Base-by-base conservation (phyloP, 2,888 invertebrate genomes). In the Ethmia dodecea region DNA sequence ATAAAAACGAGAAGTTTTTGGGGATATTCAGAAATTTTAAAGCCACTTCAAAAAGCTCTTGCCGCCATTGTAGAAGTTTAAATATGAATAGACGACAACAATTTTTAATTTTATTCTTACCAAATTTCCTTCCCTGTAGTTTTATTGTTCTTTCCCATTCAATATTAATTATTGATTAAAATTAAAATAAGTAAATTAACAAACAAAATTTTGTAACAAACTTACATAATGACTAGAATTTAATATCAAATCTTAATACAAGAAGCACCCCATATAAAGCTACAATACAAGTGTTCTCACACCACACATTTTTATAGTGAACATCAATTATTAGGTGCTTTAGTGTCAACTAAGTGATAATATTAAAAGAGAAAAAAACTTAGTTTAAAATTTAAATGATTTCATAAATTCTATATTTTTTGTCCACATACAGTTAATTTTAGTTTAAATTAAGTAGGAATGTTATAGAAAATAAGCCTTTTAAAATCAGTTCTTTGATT, bases 41-140 rank as follows among this genome's bases (percentile, higher is more conserved):
- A 26, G 26, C 26, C 10, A 18, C 5, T 25, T 25, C 14, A 28
- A 13, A 13, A 10, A 32, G 16, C 32, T 37, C 12, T 24, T 33
- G 35, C 36, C 43, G 43, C 40, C 43, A 29, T 35, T 33, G 3
- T 4, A 11, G 6, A 12, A 10, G 25, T 24, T 28, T 32, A 15
- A 18, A 13, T 34, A 22, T n/a, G n/a, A 27, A 28, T 30, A 24
- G 24, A 20, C 22, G 24, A 33, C 30, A 26, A 35, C 22, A 26
- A 9, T 27, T 26, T 33, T 34, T 26, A 32, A 38, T 34, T 26
- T 35, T 33, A 13, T 49, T 52, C 48, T 53, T 55, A 52, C 50
- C 45, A 46, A 52, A 46, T 55, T 56, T 45, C 48, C 39, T 44
- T 60, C 66, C 68, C 66, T 71, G 70, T 69, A 69, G 31, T 49